A percentile compares a stretch with the other conserved stretches of the same genome.
phyloP scores from a whole-genome alignment of 2,888 invertebrate species.

The Tenthredo distinguenda region DNA sequence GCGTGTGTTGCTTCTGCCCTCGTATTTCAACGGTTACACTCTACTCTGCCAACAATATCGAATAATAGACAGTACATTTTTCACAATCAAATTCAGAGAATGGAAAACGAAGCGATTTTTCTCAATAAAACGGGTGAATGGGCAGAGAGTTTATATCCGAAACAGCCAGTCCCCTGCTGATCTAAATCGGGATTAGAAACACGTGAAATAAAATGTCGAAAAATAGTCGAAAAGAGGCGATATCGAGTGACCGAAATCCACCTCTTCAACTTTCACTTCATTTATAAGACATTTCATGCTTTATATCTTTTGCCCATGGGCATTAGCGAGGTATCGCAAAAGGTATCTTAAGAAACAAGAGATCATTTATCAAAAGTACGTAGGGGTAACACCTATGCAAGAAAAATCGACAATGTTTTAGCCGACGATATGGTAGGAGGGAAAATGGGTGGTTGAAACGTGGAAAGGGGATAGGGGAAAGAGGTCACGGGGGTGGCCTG shows the following conservation, averaged over 20 bases:
- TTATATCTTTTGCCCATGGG: not conserved
- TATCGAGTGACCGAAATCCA: not conserved
- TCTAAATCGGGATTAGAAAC: not conserved
- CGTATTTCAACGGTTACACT: conserved; percentile 27
- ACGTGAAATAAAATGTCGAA: not conserved
- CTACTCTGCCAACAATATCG: not conserved
- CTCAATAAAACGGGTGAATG: not conserved
- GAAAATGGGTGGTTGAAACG: not conserved
- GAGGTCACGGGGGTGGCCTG: conserved; percentile 59
- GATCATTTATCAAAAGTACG: conserved; percentile 69
- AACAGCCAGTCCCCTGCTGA: not conserved
- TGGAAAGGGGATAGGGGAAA: not conserved
- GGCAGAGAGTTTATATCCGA: not conserved
- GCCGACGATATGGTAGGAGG: conserved; percentile 59
- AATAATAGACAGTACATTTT: conserved; percentile 3
- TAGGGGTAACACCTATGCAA: conserved; percentile 64
- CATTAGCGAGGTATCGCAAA: not conserved
- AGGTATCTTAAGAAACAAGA: conserved; percentile 42
- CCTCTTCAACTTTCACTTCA: not conserved
- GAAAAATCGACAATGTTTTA: conserved; percentile 72
- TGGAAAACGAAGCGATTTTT: not conserved
- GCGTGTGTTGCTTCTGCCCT: not conserved
- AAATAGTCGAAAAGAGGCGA: not conserved
- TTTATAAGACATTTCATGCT: conserved; percentile 14
- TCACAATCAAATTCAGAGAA: not conserved